Percentiles rank a stretch among this genome's conserved stretches.
These are phyloP conservation scores for Rhodophaea formosa DNA, from an alignment of 2,888 invertebrate species.

Conservation along the genomic window DNA sequence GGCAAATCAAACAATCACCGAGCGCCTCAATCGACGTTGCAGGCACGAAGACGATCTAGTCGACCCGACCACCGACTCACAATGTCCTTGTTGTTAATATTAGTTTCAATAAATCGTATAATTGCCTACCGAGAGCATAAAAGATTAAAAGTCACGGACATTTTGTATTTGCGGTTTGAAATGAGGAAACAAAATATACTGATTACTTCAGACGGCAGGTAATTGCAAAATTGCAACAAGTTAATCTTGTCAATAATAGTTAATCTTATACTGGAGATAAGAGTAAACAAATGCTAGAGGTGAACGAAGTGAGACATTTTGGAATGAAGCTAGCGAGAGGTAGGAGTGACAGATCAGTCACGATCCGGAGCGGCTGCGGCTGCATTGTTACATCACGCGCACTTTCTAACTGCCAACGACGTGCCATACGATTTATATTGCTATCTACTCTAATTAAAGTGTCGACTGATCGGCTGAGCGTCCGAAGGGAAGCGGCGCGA, in stretches of 20 bases:
- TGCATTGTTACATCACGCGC: conserved; percentile 66
- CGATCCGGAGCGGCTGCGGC: conserved; percentile 48
- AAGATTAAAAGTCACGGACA: conserved; percentile 37
- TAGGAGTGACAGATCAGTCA: conserved; percentile 55
- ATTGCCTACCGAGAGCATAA: conserved; percentile 22
- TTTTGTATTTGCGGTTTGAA: conserved; percentile 29
- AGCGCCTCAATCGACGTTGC: conserved; percentile 15
- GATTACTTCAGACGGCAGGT: conserved; percentile 19
- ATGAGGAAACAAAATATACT: conserved; percentile 28
- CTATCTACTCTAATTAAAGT: conserved; percentile 65
- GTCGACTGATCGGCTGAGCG: conserved; percentile 39
- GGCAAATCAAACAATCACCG: conserved; percentile 26
- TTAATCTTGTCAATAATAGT: conserved; percentile 20
- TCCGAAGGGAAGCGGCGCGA: conserved; percentile 21
- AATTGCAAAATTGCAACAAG: conserved; percentile 20
- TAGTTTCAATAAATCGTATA: conserved; percentile 25
- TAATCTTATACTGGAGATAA: conserved; percentile 12
- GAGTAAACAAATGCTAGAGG: conserved; percentile 14
- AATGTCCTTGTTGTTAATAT: conserved; percentile 21
- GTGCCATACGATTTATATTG: conserved; percentile 64
- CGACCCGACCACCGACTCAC: conserved; percentile 9
- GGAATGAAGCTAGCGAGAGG: conserved; percentile 35
- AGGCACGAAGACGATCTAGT: conserved; percentile 8
- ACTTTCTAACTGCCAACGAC: conserved; percentile 65
- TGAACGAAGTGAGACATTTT: conserved; percentile 35